phyloP scores from a whole-genome alignment of 2,888 invertebrate species.

The Pelosia muscerda region DNA sequence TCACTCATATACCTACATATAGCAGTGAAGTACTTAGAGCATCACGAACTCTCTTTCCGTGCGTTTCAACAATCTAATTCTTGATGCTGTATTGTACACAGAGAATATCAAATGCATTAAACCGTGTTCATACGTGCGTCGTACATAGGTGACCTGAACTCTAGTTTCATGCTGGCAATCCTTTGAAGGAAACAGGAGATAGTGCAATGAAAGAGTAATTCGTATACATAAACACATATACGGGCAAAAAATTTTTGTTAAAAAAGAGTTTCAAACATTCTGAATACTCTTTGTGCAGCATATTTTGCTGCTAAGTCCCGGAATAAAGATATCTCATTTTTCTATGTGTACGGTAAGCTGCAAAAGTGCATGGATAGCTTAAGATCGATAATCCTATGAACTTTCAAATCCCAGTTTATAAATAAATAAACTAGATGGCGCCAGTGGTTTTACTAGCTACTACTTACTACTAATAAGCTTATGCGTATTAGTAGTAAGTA shows the following conservation, averaged over 20 bases:
- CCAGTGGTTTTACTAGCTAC: too few relatives aligned
- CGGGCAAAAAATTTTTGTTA: background rate
- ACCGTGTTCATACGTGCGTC: background rate
- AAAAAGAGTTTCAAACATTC: background rate
- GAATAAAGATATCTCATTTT: too few relatives aligned
- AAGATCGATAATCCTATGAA: too few relatives aligned
- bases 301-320: background rate
- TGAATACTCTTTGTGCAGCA: background rate
- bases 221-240: background rate
- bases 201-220: background rate
- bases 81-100: background rate
- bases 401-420: too few relatives aligned
- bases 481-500: too few relatives aligned
- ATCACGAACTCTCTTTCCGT: background rate
- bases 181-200: background rate
- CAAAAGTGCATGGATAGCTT: too few relatives aligned
- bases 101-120: background rate
- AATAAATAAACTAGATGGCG: too few relatives aligned
- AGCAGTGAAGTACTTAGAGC: background rate
- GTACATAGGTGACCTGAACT: background rate
- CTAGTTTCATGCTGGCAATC: background rate
- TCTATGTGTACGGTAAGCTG: too few relatives aligned
- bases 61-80: background rate
- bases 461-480: too few relatives aligned
- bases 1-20: too few relatives aligned